Evolutionary conservation across 2,888 invertebrate species (phyloP), one percentile per base, ranked within the genome.

Genomic region (Andrena chrysosceles): DNA sequence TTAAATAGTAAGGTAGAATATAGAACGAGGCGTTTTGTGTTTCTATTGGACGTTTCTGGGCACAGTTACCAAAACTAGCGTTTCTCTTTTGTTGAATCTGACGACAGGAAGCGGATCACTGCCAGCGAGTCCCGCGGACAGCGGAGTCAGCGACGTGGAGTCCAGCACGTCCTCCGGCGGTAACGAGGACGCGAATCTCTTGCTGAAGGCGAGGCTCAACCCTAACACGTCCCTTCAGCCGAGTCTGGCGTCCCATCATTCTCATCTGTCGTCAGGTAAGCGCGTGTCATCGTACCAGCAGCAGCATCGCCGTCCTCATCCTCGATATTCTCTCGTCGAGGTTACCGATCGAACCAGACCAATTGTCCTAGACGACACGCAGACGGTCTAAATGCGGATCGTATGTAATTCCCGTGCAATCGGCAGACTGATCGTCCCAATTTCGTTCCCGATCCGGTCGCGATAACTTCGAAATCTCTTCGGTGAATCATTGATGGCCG

Each of bases 71-170:
- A 49, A 83, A 71, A 67, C 60, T 70, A 60, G 52, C 52, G 62
- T 77, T 62, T 81, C 54, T 69, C 59, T 87, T 80, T 49, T 78
- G 78, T 88, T 81, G 69, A 85, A 84, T 76, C 29, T 66, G 63
- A 78, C 56, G 86, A 82, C 87, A 94, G 93, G 93, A 91, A 92
- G 93, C 89, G 99, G 98, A 94, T 99, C 99, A 91, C 96, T 99
- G 93, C 99, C 99, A 85, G 99, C 99, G 73, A 99, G 98, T 94
- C 99, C 99, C 85, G 99, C 99, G 72, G 99, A 99, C 95, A 98
- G 98, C 94, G 99, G 99, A 84, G 99, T 99, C 71, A 98, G 98
- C 79, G 99, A 99, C 95, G 98, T 99, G 91, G 99, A 99, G 95
- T 98, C 98, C 90, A 98, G 98, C 86, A 98, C 98, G 90, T 95